Evolutionary conservation across 2,113 vertebrate species (phyloP), one percentile per base, ranked within the genome.

Genomic region (Ploceus nigricollis): DNA sequence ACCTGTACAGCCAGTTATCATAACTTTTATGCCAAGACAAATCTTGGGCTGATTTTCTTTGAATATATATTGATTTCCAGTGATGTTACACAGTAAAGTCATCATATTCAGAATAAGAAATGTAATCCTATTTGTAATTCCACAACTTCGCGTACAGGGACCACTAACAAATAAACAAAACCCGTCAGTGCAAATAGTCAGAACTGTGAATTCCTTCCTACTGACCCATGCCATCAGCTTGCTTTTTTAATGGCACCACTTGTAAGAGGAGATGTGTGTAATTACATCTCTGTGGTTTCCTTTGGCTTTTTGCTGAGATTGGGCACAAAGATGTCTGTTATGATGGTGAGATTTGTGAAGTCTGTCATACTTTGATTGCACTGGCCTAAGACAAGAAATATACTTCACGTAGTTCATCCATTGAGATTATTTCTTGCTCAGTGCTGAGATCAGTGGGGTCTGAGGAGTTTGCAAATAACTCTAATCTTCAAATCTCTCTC

Each of bases 401-500:
- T 21, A 70, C 71, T 87, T 83, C 40, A 56, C 3, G 8, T 10
- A 75, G 47, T 63, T 71, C 25, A 56, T 31, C 2, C 13, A 44
- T 7, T 73, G n/a, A 73, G 48, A 39, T 56, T 25, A 64, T 86
- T 92, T 37, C 8, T 81, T 83, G 73, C 64, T 78, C 35, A 40
- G 7, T 51, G 42, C 13, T 31, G 33, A 87, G 63, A 78, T 6
- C 64, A 82, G 39, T 64, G 44, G 11, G 56, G 51, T 78, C 69
- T 68, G 64, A 81, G 39, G 28, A 89, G 39, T 94, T 86, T 92
- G 64, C 47, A 94, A 90, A 91, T 84, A 89, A 82, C 27, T 77
- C 42, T 92, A 70, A 88, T 91, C 93, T 94, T 97, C 44, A 81
- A 87, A 89, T 87, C 35, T 92, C 35, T 77, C 35, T 42, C 50